Conservation (phyloP, 2,113 vertebrate genomes). For the Carassius auratus region DNA sequence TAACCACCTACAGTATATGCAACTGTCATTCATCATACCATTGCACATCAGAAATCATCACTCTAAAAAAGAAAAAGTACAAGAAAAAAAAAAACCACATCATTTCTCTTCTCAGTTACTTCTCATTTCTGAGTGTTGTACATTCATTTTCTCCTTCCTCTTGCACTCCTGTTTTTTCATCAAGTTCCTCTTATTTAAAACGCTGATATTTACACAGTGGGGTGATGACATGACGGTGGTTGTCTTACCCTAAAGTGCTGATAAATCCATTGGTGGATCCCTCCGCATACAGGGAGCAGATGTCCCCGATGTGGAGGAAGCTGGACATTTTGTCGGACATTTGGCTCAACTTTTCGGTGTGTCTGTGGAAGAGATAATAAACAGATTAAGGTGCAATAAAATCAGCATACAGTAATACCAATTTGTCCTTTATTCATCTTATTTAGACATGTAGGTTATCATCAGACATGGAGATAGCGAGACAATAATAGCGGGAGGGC, state of each 20-base stretch:
- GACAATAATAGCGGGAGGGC: conserved; percentile 27
- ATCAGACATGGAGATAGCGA: conserved; percentile 1
- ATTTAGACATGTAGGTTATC: conserved; percentile 38
- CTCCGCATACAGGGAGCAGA: conserved; percentile 97
- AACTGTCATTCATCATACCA: background rate
- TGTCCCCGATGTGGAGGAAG: conserved; percentile 98
- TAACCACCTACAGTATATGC: background rate
- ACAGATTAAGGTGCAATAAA: background rate
- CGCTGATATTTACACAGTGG: background rate
- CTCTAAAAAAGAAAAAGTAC: background rate
- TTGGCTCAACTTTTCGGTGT: conserved; percentile 68
- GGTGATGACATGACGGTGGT: background rate
- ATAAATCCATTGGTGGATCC: conserved; percentile 98
- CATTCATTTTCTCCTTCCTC: background rate
- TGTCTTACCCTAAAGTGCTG: conserved; percentile 94
- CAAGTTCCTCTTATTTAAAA: conserved; percentile 1
- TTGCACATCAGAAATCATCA: background rate
- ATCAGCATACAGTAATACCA: background rate
- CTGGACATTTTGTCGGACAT: conserved; percentile 99
- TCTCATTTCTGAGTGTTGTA: background rate
- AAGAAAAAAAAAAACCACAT: background rate
- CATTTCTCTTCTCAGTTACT: background rate
- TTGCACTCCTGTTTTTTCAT: background rate
- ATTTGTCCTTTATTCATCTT: background rate
- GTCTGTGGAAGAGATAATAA: conserved; percentile 67